phyloP scores from a whole-genome alignment of 2,113 vertebrate genomes.

The Mugil cephalus region DNA sequence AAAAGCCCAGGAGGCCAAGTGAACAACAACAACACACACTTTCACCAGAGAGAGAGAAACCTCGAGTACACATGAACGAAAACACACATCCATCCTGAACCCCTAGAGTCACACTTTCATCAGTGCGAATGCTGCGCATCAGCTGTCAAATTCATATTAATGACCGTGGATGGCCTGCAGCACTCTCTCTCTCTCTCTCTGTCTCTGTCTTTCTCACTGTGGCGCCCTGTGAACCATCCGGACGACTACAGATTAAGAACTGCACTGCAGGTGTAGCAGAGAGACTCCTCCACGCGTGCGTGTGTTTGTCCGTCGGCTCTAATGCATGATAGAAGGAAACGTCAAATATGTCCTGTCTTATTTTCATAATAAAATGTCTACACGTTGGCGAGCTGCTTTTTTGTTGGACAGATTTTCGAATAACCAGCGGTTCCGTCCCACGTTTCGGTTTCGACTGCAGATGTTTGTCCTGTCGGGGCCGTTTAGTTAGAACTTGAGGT shows the following conservation, averaged over 20 bases:
- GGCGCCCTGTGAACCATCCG: slow-evolving; percentile 45
- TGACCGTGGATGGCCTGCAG: slow-evolving; percentile 23
- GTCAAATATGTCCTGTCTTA: slow-evolving; percentile 80
- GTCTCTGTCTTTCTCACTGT: slow-evolving; percentile 10
- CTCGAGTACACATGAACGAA: slow-evolving; percentile 20
- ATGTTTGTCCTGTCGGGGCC: too few relatives aligned
- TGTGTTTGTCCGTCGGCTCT: slow-evolving; percentile 60
- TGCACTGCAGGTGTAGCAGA: slow-evolving; percentile 55
- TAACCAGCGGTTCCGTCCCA: too few relatives aligned
- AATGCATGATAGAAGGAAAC: slow-evolving; percentile 79
- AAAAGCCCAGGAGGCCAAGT: slow-evolving; percentile 97
- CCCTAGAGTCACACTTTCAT: slow-evolving; percentile 29
- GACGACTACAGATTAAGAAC: slow-evolving; percentile 14
- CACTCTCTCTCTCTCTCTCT: slow-evolving; percentile 8
- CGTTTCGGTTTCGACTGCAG: neutral
- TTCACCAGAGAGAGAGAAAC: slow-evolving; percentile 30
- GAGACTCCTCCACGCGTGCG: slow-evolving; percentile 36
- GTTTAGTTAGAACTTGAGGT: neutral
- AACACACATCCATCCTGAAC: slow-evolving; percentile 18
- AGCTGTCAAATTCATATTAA: slow-evolving; percentile 31
- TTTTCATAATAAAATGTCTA: slow-evolving; percentile 86
- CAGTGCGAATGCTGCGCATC: slow-evolving; percentile 45
- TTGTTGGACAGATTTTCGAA: neutral
- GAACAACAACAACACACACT: slow-evolving; percentile 58
- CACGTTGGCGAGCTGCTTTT: slow-evolving; percentile 59